phyloP scores from a whole-genome alignment of 2,113 vertebrate genomes.

The Pseudorhombus dupliciocellatus region DNA sequence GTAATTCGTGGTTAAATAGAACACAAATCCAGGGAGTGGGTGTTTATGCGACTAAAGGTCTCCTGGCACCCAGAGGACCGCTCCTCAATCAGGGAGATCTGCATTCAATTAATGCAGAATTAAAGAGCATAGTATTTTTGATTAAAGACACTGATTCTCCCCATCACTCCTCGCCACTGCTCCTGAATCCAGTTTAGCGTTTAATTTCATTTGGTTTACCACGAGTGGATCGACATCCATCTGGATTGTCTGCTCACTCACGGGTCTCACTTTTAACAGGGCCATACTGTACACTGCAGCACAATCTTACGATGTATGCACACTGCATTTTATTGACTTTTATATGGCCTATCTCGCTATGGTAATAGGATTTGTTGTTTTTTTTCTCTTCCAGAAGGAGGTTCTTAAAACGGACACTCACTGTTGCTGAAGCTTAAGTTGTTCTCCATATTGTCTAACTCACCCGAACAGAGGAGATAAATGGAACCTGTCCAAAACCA shows the following conservation, averaged over 20 bases:
- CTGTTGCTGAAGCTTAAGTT: conserved; percentile 35
- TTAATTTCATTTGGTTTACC: conserved; percentile 73
- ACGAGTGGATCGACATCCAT: conserved; percentile 70
- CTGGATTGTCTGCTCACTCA: conserved; percentile 63
- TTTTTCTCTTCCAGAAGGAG: neutral
- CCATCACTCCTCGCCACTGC: conserved; percentile 49
- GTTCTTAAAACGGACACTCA: conserved; percentile 27
- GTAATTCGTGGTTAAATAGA: conserved; percentile 73
- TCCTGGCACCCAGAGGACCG: conserved; percentile 44
- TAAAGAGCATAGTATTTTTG: conserved; percentile 79
- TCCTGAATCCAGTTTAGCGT: conserved; percentile 64
- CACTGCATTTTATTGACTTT: conserved; percentile 26
- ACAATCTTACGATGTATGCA: conserved; percentile 8
- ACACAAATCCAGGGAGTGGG: conserved; percentile 64
- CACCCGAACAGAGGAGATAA: conserved; percentile 48
- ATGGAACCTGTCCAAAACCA: conserved; percentile 57
- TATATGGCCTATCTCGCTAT: conserved; percentile 1
- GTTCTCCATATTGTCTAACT: conserved; percentile 41
- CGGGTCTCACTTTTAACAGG: conserved; percentile 41
- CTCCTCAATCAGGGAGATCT: conserved; percentile 67
- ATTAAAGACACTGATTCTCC: conserved; percentile 71
- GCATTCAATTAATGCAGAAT: conserved; percentile 82
- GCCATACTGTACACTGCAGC: conserved; percentile 23
- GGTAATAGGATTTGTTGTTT: conserved; percentile 15
- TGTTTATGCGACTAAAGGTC: conserved; percentile 63